Conservation (phyloP, 2,888 invertebrate genomes). For the Hybos culiciformis region DNA sequence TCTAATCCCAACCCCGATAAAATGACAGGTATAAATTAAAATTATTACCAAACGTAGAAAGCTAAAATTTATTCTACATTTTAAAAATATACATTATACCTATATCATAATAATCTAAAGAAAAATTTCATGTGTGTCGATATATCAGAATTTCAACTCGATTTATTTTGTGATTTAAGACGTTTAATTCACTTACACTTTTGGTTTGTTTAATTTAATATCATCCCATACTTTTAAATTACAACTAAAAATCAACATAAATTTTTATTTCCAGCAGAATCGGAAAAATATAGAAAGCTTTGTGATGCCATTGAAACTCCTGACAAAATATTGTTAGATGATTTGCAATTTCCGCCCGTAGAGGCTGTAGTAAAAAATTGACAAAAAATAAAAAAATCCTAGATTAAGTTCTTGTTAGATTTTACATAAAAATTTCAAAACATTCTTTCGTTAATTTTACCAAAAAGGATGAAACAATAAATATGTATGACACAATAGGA, state of each 20-base stretch:
- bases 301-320: slow-evolving; percentile 34
- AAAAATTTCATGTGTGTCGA: too few species aligned
- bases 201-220: too few species aligned
- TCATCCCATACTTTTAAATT: too few species aligned
- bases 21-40: slow-evolving; percentile 65
- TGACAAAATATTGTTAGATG: slow-evolving; percentile 32
- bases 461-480: too few species aligned
- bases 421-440: too few species aligned
- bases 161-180: too few species aligned
- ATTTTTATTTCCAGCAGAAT: slow-evolving; percentile 22
- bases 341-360: slow-evolving; percentile 34
- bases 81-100: not conserved
- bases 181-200: too few species aligned
- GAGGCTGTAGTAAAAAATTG: slow-evolving; percentile 29
- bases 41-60: not conserved
- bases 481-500: too few species aligned
- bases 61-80: not conserved
- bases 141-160: too few species aligned
- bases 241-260: too few species aligned
- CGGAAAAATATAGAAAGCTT: slow-evolving; percentile 33
- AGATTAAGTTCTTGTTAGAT: too few species aligned
- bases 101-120: not conserved
- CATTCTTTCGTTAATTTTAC: too few species aligned
- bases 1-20: slow-evolving; percentile 35
- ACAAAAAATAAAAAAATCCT: slow-evolving; percentile 18